phyloP scores from a whole-genome alignment of 2,113 vertebrate genomes.

The Apus apus region DNA sequence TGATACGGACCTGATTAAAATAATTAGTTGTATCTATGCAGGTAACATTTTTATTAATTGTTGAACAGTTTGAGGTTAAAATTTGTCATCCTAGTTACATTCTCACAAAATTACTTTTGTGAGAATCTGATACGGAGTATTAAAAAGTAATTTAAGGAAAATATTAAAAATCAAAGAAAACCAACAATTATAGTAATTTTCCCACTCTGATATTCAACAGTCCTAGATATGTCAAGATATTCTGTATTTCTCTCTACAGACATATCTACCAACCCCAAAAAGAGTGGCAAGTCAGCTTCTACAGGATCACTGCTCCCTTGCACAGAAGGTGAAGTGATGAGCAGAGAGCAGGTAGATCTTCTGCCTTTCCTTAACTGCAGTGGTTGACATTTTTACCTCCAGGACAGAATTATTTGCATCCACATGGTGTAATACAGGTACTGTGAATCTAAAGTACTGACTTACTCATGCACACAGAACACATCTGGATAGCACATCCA shows the following conservation, averaged over 20 bases:
- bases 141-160: background rate
- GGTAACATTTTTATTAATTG: background rate
- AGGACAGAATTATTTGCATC: background rate
- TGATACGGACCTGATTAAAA: background rate
- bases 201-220: background rate
- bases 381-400: background rate
- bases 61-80: background rate
- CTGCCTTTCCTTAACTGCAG: background rate
- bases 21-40: background rate
- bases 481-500: too few species aligned
- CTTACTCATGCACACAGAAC: background rate
- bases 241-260: background rate
- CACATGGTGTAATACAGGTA: background rate
- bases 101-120: background rate
- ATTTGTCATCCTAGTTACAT: background rate
- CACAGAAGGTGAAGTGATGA: background rate
- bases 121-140: background rate
- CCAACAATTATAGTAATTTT: background rate
- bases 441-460: background rate
- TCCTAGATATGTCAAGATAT: background rate
- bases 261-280: background rate
- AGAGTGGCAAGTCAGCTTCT: background rate
- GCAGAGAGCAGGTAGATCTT: background rate
- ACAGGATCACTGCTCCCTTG: background rate
- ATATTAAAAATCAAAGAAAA: background rate